These are phyloP conservation scores for Pristionchus entomophagus DNA, from an alignment of 2,888 invertebrate species.

Conservation along the genomic window DNA sequence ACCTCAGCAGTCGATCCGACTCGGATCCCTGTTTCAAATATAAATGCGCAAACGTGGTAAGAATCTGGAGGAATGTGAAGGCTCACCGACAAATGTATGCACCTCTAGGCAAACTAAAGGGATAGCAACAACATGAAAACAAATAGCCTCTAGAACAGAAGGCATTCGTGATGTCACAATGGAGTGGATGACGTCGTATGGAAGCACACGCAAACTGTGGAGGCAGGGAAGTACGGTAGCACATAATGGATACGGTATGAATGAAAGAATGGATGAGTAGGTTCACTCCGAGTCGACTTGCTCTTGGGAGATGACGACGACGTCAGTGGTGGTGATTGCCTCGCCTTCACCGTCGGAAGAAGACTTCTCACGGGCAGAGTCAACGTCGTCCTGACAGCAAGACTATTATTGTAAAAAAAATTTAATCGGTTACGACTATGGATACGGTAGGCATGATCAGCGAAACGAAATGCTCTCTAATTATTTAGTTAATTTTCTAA, in stretches of 20 bases:
- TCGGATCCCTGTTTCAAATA: background rate
- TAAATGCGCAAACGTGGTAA: background rate
- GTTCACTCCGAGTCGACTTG: slow-evolving; percentile 45
- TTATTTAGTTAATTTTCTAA: too few relatives aligned
- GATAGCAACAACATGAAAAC: background rate
- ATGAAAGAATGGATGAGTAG: background rate
- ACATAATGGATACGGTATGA: too few relatives aligned
- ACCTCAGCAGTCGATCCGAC: too few relatives aligned
- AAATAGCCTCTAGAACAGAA: background rate
- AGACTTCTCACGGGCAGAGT: slow-evolving; percentile 47
- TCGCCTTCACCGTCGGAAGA: slow-evolving; percentile 33
- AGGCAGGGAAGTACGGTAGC: background rate
- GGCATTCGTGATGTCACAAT: background rate
- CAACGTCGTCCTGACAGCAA: background rate
- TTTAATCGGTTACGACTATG: too few relatives aligned
- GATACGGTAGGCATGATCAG: background rate
- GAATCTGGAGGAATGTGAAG: background rate
- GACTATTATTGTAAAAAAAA: too few relatives aligned
- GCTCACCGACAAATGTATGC: too few relatives aligned
- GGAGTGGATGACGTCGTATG: background rate
- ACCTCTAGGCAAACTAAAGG: too few relatives aligned
- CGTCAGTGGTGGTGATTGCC: slow-evolving; percentile 46
- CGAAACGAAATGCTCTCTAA: background rate
- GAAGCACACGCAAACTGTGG: background rate
- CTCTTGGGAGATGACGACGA: slow-evolving; percentile 46